These are phyloP conservation scores for Aspidapion aeneum DNA, from an alignment of 2,888 invertebrate genomes.

Conservation along the genomic window DNA sequence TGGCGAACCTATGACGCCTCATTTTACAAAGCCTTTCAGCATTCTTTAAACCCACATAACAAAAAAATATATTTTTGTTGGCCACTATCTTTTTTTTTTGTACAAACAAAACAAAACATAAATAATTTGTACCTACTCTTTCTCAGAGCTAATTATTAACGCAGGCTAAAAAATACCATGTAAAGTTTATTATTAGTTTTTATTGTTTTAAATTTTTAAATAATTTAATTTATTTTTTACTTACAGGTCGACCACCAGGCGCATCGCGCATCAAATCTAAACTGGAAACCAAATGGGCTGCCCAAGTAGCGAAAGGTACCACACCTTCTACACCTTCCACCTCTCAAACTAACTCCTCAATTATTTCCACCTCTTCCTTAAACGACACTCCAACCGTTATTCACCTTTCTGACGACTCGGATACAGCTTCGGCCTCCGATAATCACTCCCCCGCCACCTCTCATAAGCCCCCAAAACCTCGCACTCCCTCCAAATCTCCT, in stretches of 20 bases:
- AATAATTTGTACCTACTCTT: too few relatives aligned
- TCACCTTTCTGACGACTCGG: constrained; percentile 23
- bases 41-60: too few relatives aligned
- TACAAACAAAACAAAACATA: too few relatives aligned
- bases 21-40: too few relatives aligned
- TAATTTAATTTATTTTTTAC: constrained; percentile 23
- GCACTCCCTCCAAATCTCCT: constrained; percentile 8
- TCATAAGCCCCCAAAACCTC: background rate
- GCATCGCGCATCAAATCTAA: constrained; percentile 39
- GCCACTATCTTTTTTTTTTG: too few relatives aligned
- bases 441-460: constrained; percentile 4
- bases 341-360: constrained; percentile 7
- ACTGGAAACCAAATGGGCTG: constrained; percentile 42
- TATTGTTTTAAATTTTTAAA: too few relatives aligned
- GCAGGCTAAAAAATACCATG: too few relatives aligned
- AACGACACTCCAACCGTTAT: constrained; percentile 7
- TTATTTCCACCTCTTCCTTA: constrained; percentile 13
- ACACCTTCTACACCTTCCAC: constrained; percentile 5
- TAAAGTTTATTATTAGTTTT: too few relatives aligned
- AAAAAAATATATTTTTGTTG: too few relatives aligned
- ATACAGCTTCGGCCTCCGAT: constrained; percentile 14
- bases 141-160: too few relatives aligned
- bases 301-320: constrained; percentile 40
- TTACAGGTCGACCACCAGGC: constrained; percentile 51
- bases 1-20: too few relatives aligned